Conservation (phyloP, 2,888 invertebrate species). For the Lottia scabra region DNA sequence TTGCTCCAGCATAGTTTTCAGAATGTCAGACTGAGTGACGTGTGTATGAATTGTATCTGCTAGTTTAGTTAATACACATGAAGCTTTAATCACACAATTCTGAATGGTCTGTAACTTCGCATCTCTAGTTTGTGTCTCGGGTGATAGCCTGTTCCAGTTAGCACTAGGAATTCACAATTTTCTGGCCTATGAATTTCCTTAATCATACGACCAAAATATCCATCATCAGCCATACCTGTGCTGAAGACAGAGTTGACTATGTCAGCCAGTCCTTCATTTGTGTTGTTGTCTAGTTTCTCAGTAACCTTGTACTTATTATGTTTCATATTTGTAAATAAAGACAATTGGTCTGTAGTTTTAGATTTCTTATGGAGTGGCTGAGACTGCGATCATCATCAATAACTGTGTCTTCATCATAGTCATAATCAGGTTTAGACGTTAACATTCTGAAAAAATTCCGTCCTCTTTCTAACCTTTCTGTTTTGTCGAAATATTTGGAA, state of each 20-base stretch:
- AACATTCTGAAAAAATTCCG: neutral
- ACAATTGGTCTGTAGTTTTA: neutral
- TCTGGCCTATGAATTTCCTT: conserved; percentile 5
- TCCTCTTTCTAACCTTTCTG: conserved; percentile 6
- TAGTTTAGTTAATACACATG: conserved; percentile 3
- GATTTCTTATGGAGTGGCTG: neutral
- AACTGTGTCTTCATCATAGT: neutral
- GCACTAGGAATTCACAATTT: conserved; percentile 9
- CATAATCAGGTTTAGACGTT: neutral
- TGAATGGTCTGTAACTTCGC: neutral
- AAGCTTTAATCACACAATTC: conserved; percentile 11
- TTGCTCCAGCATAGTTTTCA: neutral
- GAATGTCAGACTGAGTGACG: neutral
- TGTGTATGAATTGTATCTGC: neutral
- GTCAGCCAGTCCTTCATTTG: conserved; percentile 12
- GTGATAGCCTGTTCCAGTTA: conserved; percentile 10
- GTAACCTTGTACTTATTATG: neutral
- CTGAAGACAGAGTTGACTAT: conserved; percentile 18
- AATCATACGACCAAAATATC: neutral
- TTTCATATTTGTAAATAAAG: neutral
- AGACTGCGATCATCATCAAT: neutral
- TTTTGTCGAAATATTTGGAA: neutral
- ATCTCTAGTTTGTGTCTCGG: conserved; percentile 3
- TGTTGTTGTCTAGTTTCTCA: conserved; percentile 9
- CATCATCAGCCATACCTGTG: conserved; percentile 12